Conservation (phyloP, 2,797 vertebrate genomes). For the Synanceia verrucosa region DNA sequence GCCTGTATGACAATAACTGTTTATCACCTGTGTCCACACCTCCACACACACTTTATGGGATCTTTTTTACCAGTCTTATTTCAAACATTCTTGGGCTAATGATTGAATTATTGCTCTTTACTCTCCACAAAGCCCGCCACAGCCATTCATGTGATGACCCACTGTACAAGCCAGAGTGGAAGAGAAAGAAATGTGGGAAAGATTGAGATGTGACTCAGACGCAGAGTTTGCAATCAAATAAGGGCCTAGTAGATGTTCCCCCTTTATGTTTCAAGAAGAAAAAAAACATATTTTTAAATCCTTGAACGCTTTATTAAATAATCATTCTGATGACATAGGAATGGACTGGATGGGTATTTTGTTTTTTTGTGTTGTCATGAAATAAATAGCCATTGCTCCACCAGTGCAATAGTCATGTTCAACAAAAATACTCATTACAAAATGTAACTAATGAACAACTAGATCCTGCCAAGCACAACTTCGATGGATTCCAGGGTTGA, state of each 20-base stretch:
- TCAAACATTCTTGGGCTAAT: slow-evolving; percentile 30
- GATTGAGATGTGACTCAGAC: slow-evolving; percentile 68
- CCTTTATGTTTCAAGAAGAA: slow-evolving; percentile 59
- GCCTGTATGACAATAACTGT: background rate
- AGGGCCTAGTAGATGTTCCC: slow-evolving; percentile 67
- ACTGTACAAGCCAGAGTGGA: slow-evolving; percentile 34
- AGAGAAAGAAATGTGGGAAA: slow-evolving; percentile 26
- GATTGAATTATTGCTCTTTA: slow-evolving; percentile 65
- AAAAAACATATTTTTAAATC: slow-evolving; percentile 56
- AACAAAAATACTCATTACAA: slow-evolving; percentile 76
- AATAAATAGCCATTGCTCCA: slow-evolving; percentile 74
- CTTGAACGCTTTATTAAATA: slow-evolving; percentile 62
- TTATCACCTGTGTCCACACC: background rate
- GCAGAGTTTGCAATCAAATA: slow-evolving; percentile 73
- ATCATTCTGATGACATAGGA: slow-evolving; percentile 55
- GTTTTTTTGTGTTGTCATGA: slow-evolving; percentile 58
- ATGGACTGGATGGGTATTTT: slow-evolving; percentile 46
- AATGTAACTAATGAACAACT: slow-evolving; percentile 79
- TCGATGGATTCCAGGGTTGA: slow-evolving; percentile 65
- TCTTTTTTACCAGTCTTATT: slow-evolving; percentile 23
- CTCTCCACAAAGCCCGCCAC: slow-evolving; percentile 32
- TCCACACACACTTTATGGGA: slow-evolving; percentile 40
- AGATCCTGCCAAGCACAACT: slow-evolving; percentile 72
- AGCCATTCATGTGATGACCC: slow-evolving; percentile 34
- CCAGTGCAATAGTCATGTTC: slow-evolving; percentile 75